Base-by-base conservation (phyloP, 2,113 vertebrate species). In the Climacteris rufus region DNA sequence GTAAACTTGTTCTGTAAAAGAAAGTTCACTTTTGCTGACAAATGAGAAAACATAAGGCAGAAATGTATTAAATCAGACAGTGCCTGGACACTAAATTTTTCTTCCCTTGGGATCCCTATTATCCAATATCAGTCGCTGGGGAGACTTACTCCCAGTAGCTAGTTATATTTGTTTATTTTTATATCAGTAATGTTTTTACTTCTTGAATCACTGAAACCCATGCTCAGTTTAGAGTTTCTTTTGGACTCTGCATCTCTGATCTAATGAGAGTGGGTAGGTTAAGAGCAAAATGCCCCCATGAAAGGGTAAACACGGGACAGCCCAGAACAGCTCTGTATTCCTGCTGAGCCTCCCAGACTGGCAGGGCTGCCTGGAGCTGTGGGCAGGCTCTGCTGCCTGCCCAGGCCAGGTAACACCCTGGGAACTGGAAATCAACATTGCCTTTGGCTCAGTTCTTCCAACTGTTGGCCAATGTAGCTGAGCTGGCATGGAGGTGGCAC, bases 11-110 rank as follows among this genome's bases (percentile, higher is more conserved):
- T 64, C 42, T 50, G 40, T 21, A 88, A 81, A 84, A 82, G 7
- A 83, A 93, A 71, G 50, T 82, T 94, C 95, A 22, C 10, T 95
- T 96, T 90, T 86, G 23, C 31, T 94, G 70, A 66, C 25, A 89
- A 80, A 59, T 74, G 61, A 93, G 65, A 75, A 94, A 95, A 82
- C 89, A 54, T 9, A 69, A 39, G 27, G 50, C 53, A 65, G 63
- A 95, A 68, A 83, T 59, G 28, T 20, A 69, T 61, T 87, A 94
- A 70, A 66, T 83, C 91, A 92, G 30, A 84, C 11, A 42, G 53
- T 22, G 45, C 53, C 20, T 68, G 31, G 40, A 22, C 10, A 63
- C 59, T 47, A 85, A n/a, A 27, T 40, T 70, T 88, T 86, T 65
- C 39, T 93, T 91, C 12, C 40, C 10, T 76, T 33, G n/a, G 40